Conservation (phyloP, 2,113 vertebrate genomes). For the Lampris megalopsis region DNA sequence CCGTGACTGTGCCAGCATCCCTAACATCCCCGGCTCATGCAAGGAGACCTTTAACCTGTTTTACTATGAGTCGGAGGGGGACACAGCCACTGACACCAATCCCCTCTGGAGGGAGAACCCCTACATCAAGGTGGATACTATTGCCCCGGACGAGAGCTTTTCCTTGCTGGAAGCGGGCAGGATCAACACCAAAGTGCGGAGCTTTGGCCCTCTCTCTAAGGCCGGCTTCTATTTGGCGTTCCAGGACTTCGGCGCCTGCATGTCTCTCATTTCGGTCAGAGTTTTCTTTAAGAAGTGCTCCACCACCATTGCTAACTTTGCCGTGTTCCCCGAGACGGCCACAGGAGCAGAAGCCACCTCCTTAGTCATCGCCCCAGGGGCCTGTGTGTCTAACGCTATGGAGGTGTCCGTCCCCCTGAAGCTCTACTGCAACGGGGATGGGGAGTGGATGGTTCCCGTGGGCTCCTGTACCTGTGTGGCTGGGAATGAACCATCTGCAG, state of each 20-base stretch:
- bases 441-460: constrained; percentile 99
- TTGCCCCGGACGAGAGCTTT: constrained; percentile 97
- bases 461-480: constrained; percentile 94
- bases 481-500: constrained; percentile 90
- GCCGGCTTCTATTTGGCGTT: constrained; percentile 97
- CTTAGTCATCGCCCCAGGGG: constrained; percentile 93
- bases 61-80: constrained; percentile 94
- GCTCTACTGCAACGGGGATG: constrained; percentile 97
- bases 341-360: constrained; percentile 96
- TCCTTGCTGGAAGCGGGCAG: constrained; percentile 91
- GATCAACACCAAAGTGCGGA: constrained; percentile 97
- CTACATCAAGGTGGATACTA: constrained; percentile 98
- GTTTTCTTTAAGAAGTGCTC: constrained; percentile 99
- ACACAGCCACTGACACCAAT: constrained; percentile 89
- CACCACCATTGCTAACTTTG: constrained; percentile 94
- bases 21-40: constrained; percentile 98
- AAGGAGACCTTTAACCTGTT: constrained; percentile 99
- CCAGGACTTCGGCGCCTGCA: constrained; percentile 97
- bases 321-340: constrained; percentile 95
- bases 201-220: constrained; percentile 96
- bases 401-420: constrained; percentile 97
- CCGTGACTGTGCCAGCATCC: constrained; percentile 97
- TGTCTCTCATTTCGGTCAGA: constrained; percentile 96
- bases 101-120: constrained; percentile 99
- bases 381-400: constrained; percentile 92